phyloP scores from a whole-genome alignment of 2,797 vertebrate species.

The Nyctalus aviator region DNA sequence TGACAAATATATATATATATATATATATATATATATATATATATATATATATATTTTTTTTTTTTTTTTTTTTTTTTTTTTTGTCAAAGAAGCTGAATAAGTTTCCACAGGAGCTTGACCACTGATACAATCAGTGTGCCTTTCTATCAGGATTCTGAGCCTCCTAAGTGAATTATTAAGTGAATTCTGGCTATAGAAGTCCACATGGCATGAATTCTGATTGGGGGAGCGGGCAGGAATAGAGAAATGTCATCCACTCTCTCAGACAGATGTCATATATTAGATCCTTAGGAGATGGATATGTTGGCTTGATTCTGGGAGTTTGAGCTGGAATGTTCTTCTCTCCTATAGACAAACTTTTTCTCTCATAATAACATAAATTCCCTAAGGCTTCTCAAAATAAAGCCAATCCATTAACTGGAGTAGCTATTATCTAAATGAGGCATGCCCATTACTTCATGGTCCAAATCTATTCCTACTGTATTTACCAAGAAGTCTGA shows the following conservation, averaged over 20 bases:
- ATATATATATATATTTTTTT: too few relatives aligned
- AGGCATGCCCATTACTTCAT: not conserved
- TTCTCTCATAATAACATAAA: not conserved
- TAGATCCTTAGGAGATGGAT: not conserved
- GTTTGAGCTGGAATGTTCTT: not conserved
- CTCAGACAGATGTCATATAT: not conserved
- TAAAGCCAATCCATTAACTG: conserved; percentile 45
- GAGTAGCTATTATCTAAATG: not conserved
- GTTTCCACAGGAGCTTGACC: not conserved
- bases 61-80: too few relatives aligned
- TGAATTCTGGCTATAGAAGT: conserved; percentile 5
- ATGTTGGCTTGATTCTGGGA: not conserved
- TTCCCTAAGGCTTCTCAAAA: conserved; percentile 37
- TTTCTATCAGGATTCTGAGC: conserved; percentile 4
- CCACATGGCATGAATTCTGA: not conserved
- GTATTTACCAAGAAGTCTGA: not conserved
- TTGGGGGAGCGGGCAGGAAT: not conserved
- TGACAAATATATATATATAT: conserved; percentile 29
- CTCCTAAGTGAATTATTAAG: conserved; percentile 47
- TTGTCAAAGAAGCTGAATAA: conserved; percentile 37
- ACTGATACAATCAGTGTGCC: not conserved
- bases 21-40: too few relatives aligned
- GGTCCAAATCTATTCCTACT: conserved; percentile 29
- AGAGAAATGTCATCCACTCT: not conserved
- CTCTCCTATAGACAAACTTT: conserved; percentile 33